Base-by-base conservation (phyloP, 2,888 invertebrate genomes). In the Sclerodermus sp. region DNA sequence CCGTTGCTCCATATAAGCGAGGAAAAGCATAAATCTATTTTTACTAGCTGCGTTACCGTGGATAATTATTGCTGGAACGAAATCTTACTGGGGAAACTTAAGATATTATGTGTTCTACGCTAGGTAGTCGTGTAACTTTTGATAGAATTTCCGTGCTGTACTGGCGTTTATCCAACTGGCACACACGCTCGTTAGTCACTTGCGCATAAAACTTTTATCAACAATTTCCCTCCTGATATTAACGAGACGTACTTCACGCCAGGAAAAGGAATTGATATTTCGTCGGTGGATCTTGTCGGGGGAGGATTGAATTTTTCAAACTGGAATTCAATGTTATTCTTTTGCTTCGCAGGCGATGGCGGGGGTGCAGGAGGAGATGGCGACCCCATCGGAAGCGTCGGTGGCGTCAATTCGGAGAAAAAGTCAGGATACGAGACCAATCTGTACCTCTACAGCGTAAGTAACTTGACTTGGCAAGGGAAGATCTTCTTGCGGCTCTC, bases 371-470 rank as follows among this genome's bases (percentile, higher is more conserved):
- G 89, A 71, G 87, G 87, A 51, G 83, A 85, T 79, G 84, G 84
- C 60, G 80, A 84, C 53, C 80, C 83, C 38, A 80, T 83, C 61
- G 23, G 23, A 8, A 23, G 23, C 23, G 67, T 83, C 82, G 75
- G 84, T 66, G 83, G 84, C 51, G 81, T 82, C 62, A 89, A 87
- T 66, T 87, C 89, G 79, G 88, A 88, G 77, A 87, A 86, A 73
- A 79, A 82, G 72, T 84, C 86, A 54, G 89, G 87, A 68, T 86
- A 86, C 77, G 92, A 92, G 78, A 91, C 91, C 72, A 92, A 92
- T 79, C 86, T 93, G 68, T 93, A 91, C 80, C 87, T 93, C 55
- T 91, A 90, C 71, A 86, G 87, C 81, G 89, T 88, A 78, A 87
- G 87, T 84, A 53, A 29, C 36, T 37, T 4, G 12, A 13, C 4